Base-by-base conservation (phyloP, 2,888 invertebrate genomes). In the Watsonalla cultraria region DNA sequence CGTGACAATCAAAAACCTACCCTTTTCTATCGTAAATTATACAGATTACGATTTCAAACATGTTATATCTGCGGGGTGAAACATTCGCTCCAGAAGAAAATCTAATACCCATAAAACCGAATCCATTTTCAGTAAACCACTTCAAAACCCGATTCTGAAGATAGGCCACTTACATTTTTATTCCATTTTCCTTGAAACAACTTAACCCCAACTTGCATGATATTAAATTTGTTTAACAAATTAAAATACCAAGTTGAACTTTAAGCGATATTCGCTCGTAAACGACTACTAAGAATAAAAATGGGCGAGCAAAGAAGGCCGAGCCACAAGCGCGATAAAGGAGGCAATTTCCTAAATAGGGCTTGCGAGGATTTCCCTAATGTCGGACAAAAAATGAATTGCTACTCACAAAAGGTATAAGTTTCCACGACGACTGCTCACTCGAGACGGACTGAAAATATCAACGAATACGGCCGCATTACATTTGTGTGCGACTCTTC, bases 281-380 rank as follows among this genome's bases (percentile, higher is more conserved):
- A 74, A 71, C 66, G 68, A 61, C 58, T 64, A 66, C 69, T 68
- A 64, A 73, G 72, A 71, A 66, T 74, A 75, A 67, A 59, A 61
- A 56, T 64, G 62, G 62, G 59, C 63, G 14, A 49, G 14, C 55
- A 58, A 62, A 61, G 70, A 69, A 65, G 73, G 73, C 59, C 75
- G 67, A 80, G 80, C 83, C 84, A 77, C 81, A 78, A 72, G 65
- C 75, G 75, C 81, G 84, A 86, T 84, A 86, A 84, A 83, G 78
- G 75, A 84, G 76, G 78, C 85, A 86, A 86, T 86, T 84, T 86
- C 74, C 84, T 84, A 85, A 86, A 86, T 85, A 85, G 82, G 79
- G 74, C 82, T 85, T 81, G 76, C 71, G 82, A 78, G 85, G 84
- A 84, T 84, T 85, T 84, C 79, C 83, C 79, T 84, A 84, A 86